Percentiles rank a stretch among this genome's conserved stretches.
phyloP scores from a whole-genome alignment of 1,140 invertebrate genomes.

The Procambarus virginalis region DNA sequence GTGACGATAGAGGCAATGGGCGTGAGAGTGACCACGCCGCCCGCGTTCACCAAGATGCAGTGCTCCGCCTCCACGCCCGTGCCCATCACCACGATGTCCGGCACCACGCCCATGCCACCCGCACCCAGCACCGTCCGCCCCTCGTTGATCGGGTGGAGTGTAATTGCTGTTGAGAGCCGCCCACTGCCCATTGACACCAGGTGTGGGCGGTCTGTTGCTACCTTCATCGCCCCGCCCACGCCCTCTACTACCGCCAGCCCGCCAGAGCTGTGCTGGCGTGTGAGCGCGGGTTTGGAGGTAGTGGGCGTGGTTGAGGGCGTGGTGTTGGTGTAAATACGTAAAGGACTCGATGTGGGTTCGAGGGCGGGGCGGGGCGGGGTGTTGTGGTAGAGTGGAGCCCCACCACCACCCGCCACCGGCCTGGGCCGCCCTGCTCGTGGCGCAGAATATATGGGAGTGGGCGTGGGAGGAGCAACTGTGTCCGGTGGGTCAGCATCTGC shows the following conservation, averaged over 20 bases:
- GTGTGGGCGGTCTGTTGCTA: slow-evolving; percentile 90
- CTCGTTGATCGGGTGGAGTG: slow-evolving; percentile 87
- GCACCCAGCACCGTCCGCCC: slow-evolving; percentile 80
- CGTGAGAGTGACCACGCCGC: slow-evolving; percentile 86
- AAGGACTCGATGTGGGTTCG: not conserved
- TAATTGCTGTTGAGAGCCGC: slow-evolving; percentile 90
- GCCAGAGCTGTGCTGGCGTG: not conserved
- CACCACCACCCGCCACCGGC: slow-evolving; percentile 3
- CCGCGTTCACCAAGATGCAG: slow-evolving; percentile 87
- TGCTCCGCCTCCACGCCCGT: slow-evolving; percentile 87
- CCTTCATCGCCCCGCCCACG: slow-evolving; percentile 80
- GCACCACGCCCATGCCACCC: slow-evolving; percentile 76
- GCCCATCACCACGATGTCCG: slow-evolving; percentile 86
- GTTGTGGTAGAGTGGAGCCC: slow-evolving; percentile 34
- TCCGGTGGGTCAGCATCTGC: slow-evolving; percentile 48
- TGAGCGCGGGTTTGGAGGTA: slow-evolving; percentile 6
- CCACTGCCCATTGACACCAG: slow-evolving; percentile 91
- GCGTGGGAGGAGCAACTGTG: slow-evolving; percentile 11
- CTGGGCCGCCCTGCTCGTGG: not conserved
- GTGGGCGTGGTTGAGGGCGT: not conserved
- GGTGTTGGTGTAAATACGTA: not conserved
- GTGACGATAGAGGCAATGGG: slow-evolving; percentile 81
- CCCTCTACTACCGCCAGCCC: slow-evolving; percentile 73
- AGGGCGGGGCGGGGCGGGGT: not conserved
- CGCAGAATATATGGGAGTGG: not conserved